Evolutionary conservation across 2,113 vertebrate genomes (phyloP), one percentile per base, ranked within the genome.

Genomic region (Sarotherodon lohbergeri): DNA sequence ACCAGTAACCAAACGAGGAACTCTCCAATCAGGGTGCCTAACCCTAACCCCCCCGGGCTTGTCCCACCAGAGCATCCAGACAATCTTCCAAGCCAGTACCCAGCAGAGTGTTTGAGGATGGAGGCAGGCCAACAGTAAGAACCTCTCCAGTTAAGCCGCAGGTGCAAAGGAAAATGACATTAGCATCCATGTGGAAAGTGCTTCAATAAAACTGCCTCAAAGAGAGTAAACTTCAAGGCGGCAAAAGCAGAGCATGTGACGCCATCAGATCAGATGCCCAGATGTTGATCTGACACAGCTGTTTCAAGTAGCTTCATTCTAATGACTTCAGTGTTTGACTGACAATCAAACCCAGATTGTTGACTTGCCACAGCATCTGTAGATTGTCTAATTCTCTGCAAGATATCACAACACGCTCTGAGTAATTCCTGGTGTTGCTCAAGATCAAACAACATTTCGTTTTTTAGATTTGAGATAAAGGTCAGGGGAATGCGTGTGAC

Each of bases 211-310:
- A n/a, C 5, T 16, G 14, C 32, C 19, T 59, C 9, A 9, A 52
- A 32, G 43, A 85, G 27, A 43, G 29, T 5, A 46, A 83, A 56
- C 56, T 52, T 63, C 16, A 54, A 46, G 63, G 39, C 1, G 6
- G 61, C 59, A 79, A 46, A 81, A 24, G 50, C 39, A 46, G 46
- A 79, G 59, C 39, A 73, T 46, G 55, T 84, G 84, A 90, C 27
- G 6, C 90, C 54, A 90, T 48, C 3, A 10, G 7, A 56, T 14
- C 8, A 4, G 57, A 9, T 3, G 57, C 10, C 73, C 80, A 91
- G 86, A 88, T 93, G 90, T 92, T 83, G 36, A 22, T 48, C 71
- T 79, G 73, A 52, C n/a, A 27, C 89, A 90, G 86, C 68, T 91
- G 91, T 83, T 90, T 81, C 19, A 54, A 73, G 10, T 17, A 52